Conservation (phyloP, 2,113 vertebrate species). For the Marcusenius ussheri region DNA sequence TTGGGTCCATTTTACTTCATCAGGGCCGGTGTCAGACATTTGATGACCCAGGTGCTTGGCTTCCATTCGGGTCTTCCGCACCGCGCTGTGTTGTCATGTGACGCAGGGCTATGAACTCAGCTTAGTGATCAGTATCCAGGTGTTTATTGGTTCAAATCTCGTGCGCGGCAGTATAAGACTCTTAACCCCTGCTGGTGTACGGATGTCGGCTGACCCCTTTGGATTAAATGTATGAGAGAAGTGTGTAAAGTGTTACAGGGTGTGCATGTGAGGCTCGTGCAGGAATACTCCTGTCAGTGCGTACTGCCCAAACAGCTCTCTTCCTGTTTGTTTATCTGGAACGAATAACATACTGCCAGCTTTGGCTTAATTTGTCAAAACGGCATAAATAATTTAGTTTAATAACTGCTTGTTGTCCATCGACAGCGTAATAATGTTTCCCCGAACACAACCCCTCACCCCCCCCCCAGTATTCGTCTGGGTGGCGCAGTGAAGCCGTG, state of each 20-base stretch:
- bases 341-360: constrained; percentile 26
- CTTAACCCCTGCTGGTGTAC: not conserved
- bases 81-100: not conserved
- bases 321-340: constrained; percentile 31
- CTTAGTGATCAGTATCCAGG: not conserved
- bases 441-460: constrained; percentile 9
- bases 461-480: constrained; percentile 30
- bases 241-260: not conserved
- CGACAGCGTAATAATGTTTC: constrained; percentile 22
- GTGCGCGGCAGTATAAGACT: not conserved
- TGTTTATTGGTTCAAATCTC: not conserved
- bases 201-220: not conserved
- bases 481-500: not conserved
- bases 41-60: not conserved
- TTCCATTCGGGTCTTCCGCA: not conserved
- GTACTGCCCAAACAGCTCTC: constrained; percentile 15
- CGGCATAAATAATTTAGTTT: constrained; percentile 45
- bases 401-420: constrained; percentile 25
- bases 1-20: not conserved
- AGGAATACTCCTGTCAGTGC: not conserved
- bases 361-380: constrained; percentile 32
- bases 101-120: not conserved
- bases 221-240: not conserved
- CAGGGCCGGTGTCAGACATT: not conserved
- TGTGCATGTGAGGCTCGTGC: not conserved